Conservation (phyloP, 2,888 invertebrate genomes). For the Mythimna loreyi region DNA sequence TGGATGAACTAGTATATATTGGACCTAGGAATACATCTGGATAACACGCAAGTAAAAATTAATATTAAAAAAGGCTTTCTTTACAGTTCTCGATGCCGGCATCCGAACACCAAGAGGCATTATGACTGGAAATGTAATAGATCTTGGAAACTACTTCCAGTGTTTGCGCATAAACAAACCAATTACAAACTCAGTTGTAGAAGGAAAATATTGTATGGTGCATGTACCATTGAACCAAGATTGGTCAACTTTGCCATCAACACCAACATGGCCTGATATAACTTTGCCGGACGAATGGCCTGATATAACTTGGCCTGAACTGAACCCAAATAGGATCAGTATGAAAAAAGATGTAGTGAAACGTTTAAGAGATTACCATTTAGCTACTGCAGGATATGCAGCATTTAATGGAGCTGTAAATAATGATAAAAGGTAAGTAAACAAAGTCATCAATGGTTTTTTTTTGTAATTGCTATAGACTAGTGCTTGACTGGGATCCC, state of each 20-base stretch:
- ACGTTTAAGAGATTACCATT: constrained; percentile 38
- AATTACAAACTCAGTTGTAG: constrained; percentile 67
- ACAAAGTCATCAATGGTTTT: no score
- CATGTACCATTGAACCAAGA: constrained; percentile 70
- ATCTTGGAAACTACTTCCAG: constrained; percentile 77
- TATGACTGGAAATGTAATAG: constrained; percentile 70
- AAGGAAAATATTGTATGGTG: constrained; percentile 82
- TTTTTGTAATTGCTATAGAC: no score
- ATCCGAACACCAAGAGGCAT: constrained; percentile 77
- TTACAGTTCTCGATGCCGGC: constrained; percentile 79
- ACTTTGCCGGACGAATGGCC: constrained; percentile 58
- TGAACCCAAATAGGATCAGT: constrained; percentile 40
- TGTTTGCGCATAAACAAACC: constrained; percentile 74
- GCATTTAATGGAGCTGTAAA: constrained; percentile 38
- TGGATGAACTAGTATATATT: not conserved
- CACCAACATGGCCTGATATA: constrained; percentile 64
- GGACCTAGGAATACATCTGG: not conserved
- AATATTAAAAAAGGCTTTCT: not conserved
- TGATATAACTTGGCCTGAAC: constrained; percentile 48
- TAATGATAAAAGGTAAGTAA: constrained; percentile 15
- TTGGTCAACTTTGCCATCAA: constrained; percentile 57
- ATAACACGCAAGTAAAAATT: not conserved
- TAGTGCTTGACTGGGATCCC: no score
- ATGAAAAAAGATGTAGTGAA: constrained; percentile 35
- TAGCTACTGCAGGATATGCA: constrained; percentile 18